Conservation (phyloP, 1,140 invertebrate species). For the Bombus terrestris region DNA sequence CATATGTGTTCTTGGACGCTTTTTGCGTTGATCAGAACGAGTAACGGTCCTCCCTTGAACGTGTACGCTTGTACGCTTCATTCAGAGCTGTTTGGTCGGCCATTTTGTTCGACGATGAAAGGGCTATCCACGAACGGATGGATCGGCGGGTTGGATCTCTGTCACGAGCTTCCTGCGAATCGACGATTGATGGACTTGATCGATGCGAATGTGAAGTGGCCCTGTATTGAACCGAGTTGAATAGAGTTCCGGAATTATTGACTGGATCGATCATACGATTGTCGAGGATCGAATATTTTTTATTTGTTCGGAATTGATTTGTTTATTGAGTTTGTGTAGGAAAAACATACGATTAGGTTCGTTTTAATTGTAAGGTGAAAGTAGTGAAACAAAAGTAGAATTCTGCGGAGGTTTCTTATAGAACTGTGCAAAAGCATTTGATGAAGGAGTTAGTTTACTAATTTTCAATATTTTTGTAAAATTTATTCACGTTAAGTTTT, state of each 20-base stretch:
- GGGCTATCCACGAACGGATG: not conserved
- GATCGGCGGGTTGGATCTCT: not conserved
- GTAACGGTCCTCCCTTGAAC: not conserved
- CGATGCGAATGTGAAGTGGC: not conserved
- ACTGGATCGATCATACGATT: not conserved
- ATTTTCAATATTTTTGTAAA: not conserved
- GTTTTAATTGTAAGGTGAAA: no score
- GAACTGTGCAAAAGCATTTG: no score
- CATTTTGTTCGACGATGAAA: not conserved
- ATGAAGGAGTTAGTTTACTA: not conserved
- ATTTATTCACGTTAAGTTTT: not conserved
- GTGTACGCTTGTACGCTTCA: not conserved
- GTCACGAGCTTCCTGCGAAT: not conserved
- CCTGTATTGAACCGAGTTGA: not conserved
- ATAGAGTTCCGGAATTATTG: not conserved
- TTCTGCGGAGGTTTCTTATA: no score
- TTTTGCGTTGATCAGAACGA: not conserved
- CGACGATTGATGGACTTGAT: conserved; percentile 5
- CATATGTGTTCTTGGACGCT: not conserved
- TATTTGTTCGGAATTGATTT: not conserved
- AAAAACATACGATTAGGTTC: no score
- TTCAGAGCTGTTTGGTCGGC: not conserved
- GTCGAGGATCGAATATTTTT: not conserved
- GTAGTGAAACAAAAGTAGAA: no score
- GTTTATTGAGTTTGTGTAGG: not conserved